A percentile compares a stretch with the other conserved stretches of the same genome.
phyloP scores from a whole-genome alignment of 2,113 vertebrate genomes.

The Tringa solitaria region DNA sequence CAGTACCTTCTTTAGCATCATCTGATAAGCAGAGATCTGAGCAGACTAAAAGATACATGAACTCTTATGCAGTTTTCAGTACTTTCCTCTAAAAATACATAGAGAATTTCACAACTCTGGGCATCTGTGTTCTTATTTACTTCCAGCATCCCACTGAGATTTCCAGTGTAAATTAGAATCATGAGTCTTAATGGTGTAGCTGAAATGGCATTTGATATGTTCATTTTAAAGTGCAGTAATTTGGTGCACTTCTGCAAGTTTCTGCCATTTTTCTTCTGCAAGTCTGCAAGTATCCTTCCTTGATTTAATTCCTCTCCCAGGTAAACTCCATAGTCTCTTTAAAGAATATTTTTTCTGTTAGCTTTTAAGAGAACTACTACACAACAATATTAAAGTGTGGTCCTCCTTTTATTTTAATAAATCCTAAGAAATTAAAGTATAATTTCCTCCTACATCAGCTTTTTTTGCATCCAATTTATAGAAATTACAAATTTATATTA shows the following conservation, averaged over 20 bases:
- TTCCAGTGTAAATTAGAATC: background rate
- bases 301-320: background rate
- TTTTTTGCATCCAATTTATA: background rate
- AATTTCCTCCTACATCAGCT: background rate
- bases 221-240: background rate
- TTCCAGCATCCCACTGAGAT: background rate
- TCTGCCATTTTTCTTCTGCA: background rate
- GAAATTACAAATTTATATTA: background rate
- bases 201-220: background rate
- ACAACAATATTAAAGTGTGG: background rate
- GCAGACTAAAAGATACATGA: background rate
- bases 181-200: background rate
- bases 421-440: background rate
- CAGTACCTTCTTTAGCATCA: background rate
- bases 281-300: background rate
- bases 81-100: background rate
- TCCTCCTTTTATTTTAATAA: background rate
- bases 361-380: background rate
- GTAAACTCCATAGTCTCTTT: background rate
- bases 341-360: background rate
- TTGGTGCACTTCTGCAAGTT: background rate
- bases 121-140: background rate
- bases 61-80: background rate
- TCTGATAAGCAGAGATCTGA: background rate
- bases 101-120: background rate